phyloP scores from a whole-genome alignment of 2,888 invertebrate species.

The Protophormia terraenovae region DNA sequence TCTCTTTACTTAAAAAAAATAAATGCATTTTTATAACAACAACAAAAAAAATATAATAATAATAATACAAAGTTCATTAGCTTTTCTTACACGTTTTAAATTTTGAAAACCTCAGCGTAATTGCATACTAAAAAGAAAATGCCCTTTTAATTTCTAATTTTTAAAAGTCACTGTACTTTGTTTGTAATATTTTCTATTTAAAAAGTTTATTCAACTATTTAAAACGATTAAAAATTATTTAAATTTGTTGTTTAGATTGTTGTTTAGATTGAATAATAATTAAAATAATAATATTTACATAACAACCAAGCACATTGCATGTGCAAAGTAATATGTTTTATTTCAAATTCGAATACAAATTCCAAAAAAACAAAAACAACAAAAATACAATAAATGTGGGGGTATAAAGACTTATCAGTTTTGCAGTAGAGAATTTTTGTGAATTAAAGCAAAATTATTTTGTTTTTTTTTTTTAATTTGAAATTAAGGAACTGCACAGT shows the following conservation, averaged over 20 bases:
- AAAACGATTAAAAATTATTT: neutral
- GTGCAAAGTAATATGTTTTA: neutral
- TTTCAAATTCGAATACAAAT: neutral
- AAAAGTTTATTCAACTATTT: slow-evolving; percentile 13
- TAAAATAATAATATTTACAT: slow-evolving; percentile 44
- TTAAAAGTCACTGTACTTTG: neutral
- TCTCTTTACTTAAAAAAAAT: neutral
- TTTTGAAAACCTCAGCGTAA: too few species aligned
- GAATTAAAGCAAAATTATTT: too few species aligned
- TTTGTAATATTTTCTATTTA: neutral
- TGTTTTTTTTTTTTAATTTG: too few species aligned
- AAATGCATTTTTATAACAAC: too few species aligned
- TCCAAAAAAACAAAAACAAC: neutral
- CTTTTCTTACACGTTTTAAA: neutral
- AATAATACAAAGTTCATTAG: slow-evolving; percentile 18
- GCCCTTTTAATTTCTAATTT: too few species aligned
- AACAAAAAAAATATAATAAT: too few species aligned
- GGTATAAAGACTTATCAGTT: neutral
- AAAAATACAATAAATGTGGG: neutral
- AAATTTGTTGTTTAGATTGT: neutral
- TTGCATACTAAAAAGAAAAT: too few species aligned
- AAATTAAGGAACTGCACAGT: too few species aligned
- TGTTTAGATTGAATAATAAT: slow-evolving; percentile 51
- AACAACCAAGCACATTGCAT: neutral
- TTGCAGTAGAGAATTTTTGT: too few species aligned